Conservation (phyloP, 2,888 invertebrate species). For the Tetragnatha montana region DNA sequence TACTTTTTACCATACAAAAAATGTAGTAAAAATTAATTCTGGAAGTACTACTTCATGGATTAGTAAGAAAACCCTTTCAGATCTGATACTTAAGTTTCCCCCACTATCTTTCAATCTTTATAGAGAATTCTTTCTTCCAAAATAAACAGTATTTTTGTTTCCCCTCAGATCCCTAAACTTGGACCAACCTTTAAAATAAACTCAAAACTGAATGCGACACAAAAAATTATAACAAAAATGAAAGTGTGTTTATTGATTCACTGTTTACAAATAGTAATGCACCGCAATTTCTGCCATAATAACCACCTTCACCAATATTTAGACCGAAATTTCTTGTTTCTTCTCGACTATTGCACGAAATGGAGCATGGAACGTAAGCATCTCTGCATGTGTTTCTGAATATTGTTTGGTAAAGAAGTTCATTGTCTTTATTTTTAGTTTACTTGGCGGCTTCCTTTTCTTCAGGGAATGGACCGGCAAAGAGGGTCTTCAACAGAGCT, state of each 20-base stretch:
- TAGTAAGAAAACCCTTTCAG: too few relatives aligned
- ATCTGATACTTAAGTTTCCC: too few relatives aligned
- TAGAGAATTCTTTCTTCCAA: too few relatives aligned
- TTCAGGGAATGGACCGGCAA: constrained; percentile 77
- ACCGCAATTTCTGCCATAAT: background rate
- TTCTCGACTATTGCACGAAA: background rate
- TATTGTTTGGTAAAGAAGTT: background rate
- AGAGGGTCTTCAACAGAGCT: constrained; percentile 92
- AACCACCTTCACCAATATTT: background rate
- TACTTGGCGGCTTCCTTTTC: constrained; percentile 68
- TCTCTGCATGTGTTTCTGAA: background rate
- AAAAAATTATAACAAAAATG: background rate
- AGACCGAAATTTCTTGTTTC: background rate
- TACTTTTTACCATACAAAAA: too few relatives aligned
- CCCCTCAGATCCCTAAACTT: background rate
- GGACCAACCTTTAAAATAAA: background rate
- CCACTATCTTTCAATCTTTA: too few relatives aligned
- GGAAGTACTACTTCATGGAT: too few relatives aligned
- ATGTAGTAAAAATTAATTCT: too few relatives aligned
- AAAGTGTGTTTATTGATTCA: background rate
- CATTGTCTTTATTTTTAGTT: background rate
- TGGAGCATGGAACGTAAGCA: background rate
- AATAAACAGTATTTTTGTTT: too few relatives aligned
- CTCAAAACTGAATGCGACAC: too few relatives aligned
- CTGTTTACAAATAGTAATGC: background rate